Base-by-base conservation (phyloP, 2,888 invertebrate species). In the Lasioglossum calceatum region DNA sequence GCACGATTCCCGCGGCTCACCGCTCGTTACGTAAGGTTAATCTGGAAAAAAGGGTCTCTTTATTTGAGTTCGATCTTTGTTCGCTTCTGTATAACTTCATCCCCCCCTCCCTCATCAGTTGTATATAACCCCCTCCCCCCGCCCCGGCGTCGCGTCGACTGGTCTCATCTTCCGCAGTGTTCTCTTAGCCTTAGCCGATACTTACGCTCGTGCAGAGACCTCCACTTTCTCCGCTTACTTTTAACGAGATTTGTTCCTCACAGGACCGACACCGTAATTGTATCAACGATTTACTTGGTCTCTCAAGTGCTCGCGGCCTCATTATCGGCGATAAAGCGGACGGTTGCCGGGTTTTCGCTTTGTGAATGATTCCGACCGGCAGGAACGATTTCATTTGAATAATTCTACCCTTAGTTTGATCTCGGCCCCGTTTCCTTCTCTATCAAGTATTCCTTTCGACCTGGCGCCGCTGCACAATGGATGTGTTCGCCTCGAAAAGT, bases 161-260 rank as follows among this genome's bases (percentile, higher is more conserved):
- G 42, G n/a, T 42, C n/a, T 76, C 50, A 85, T 80, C 85, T 19
- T 79, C 27, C 14, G 70, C 78, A 64, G 61, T 32, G 61, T 42
- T 77, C 81, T 81, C 77, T 58, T 79, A 61, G 71, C 74, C 70
- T 58, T 72, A 70, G 71, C 74, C 70, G 67, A 74, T 77, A 75
- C 77, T 77, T 72, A 50, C 32, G 74, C 27, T 82, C 87, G 85
- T 84, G 85, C 86, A 88, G 91, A 91, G 91, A 91, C 84, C 85
- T 82, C 71, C 79, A 77, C 64, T 84, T 84, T 80, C 79, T 81
- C 79, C 77, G 86, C 75, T 82, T 81, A 86, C 87, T 86, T 83
- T 86, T 87, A 87, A 87, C 87, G 87, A 87, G 84, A 87, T 84
- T 84, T 84, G 81, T 82, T 81, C 74, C 74, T 73, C 83, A 27